Percentiles rank a stretch among this genome's conserved stretches.
Conservation (phyloP, 2,888 invertebrate genomes). For the Athetis lepigone region DNA sequence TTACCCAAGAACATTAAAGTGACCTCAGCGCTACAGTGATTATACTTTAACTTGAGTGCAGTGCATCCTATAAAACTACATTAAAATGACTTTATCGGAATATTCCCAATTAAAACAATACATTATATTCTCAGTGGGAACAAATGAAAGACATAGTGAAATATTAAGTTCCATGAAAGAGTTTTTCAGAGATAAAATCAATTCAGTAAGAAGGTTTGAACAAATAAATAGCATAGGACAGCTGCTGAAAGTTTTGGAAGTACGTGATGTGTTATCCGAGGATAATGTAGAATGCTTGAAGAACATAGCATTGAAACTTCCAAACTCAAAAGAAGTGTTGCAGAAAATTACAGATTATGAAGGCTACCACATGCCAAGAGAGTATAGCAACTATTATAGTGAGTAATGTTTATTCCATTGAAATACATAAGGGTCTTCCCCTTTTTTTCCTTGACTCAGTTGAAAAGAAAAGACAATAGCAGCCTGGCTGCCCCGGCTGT, state of each 20-base stretch:
- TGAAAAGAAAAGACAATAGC: no score
- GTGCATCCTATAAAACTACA: neutral
- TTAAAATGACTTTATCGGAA: conserved; percentile 78
- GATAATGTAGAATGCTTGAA: conserved; percentile 79
- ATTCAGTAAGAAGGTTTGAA: conserved; percentile 82
- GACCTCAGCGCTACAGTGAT: neutral
- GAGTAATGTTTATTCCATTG: conserved; percentile 53
- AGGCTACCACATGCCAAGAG: conserved; percentile 64
- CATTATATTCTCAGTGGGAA: conserved; percentile 71
- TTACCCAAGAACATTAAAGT: no score
- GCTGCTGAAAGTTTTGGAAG: conserved; percentile 79
- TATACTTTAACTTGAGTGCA: conserved; percentile 3
- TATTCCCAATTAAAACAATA: conserved; percentile 76
- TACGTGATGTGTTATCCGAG: conserved; percentile 80
- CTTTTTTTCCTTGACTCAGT: neutral
- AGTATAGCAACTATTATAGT: conserved; percentile 75
- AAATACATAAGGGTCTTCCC: neutral
- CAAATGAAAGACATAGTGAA: conserved; percentile 72
- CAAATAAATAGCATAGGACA: conserved; percentile 77
- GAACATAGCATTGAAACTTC: conserved; percentile 74
- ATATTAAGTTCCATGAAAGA: conserved; percentile 77
- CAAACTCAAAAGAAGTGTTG: conserved; percentile 69
- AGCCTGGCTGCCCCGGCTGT: no score
- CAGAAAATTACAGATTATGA: conserved; percentile 76
- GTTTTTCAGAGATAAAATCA: conserved; percentile 78